Conservation (phyloP, 2,888 invertebrate genomes). For the Xanthorhoe spadicearia region DNA sequence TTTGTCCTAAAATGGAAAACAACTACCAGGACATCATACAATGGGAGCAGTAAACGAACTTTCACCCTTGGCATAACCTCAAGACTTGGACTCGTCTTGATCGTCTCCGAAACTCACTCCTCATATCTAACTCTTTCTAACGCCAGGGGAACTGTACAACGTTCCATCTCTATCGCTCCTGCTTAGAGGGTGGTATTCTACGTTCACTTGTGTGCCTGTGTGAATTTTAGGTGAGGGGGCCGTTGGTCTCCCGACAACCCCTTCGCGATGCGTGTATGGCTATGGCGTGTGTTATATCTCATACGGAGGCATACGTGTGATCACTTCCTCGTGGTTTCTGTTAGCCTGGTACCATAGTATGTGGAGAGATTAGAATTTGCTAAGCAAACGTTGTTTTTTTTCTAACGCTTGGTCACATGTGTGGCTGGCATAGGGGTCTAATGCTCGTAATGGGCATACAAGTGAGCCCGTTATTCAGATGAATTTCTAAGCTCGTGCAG, state of each 20-base stretch:
- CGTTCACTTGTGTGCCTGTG: constrained; percentile 57
- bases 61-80: constrained; percentile 74
- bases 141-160: constrained; percentile 44
- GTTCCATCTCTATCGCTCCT: constrained; percentile 63
- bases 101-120: constrained; percentile 55
- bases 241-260: constrained; percentile 67
- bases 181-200: constrained; percentile 65
- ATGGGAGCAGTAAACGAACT: constrained; percentile 60
- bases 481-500: constrained; percentile 53
- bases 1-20: constrained; percentile 86
- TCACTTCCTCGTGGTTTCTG: constrained; percentile 69
- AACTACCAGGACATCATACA: constrained; percentile 77
- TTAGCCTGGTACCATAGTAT: constrained; percentile 79
- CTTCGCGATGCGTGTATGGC: constrained; percentile 78
- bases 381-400: constrained; percentile 81
- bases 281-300: constrained; percentile 73
- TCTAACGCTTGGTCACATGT: constrained; percentile 69
- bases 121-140: constrained; percentile 76
- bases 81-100: constrained; percentile 79
- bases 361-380: constrained; percentile 85
- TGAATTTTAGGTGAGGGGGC: constrained; percentile 68
- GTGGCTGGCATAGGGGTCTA: constrained; percentile 43
- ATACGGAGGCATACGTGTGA: constrained; percentile 72
- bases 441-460: constrained; percentile 38
- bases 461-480: constrained; percentile 48